A percentile compares a stretch with the other conserved stretches of the same genome.
Evolutionary conservation across 1,140 invertebrate species (phyloP).

Genomic region (Whitmania pigra): DNA sequence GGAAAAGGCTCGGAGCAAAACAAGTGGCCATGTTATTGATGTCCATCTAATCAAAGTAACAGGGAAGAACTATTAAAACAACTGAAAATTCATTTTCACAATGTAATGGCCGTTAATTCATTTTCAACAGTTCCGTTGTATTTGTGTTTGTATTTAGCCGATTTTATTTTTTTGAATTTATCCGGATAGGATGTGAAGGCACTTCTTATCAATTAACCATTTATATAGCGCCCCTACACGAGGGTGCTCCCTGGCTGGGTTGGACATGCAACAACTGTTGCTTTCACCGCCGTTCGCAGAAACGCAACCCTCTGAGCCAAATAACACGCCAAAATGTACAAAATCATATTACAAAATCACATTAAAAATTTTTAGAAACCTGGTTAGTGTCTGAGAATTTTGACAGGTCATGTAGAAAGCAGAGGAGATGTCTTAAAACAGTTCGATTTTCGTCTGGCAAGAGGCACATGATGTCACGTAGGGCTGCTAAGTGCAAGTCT

Average conservation of each 20-base stretch:
- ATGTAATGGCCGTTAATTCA: background rate
- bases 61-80: background rate
- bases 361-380: conserved; percentile 34
- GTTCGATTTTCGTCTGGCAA: conserved; percentile 85
- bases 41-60: conserved; percentile 61
- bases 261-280: too few relatives aligned
- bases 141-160: too few relatives aligned
- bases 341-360: background rate
- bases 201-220: too few relatives aligned
- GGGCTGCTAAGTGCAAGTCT: conserved; percentile 65
- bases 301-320: too few relatives aligned
- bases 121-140: background rate
- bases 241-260: too few relatives aligned
- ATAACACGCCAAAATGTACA: too few relatives aligned
- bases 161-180: too few relatives aligned
- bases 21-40: conserved; percentile 85
- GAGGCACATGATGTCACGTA: conserved; percentile 70
- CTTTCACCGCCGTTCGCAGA: too few relatives aligned
- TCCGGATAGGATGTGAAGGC: too few relatives aligned
- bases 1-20: conserved; percentile 76
- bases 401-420: conserved; percentile 61
- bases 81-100: background rate
- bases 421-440: conserved; percentile 69
- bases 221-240: too few relatives aligned
- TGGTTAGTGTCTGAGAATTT: conserved; percentile 42